Percentiles rank a stretch among this genome's conserved stretches.
Conservation (phyloP, 2,113 vertebrate species). For the Malaclemys terrapin region DNA sequence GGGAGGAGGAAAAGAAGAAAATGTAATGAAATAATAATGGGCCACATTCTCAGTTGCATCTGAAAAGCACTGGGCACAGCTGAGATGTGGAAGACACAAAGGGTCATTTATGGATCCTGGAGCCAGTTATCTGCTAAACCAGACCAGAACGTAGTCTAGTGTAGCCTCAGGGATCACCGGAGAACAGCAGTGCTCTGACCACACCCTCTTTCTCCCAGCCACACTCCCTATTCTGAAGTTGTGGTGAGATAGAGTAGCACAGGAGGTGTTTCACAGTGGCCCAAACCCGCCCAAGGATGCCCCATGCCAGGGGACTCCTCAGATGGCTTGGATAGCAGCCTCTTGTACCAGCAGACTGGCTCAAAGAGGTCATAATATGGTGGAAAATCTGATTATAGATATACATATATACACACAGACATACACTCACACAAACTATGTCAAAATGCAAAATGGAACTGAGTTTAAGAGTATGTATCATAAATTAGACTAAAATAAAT, state of each 20-base stretch:
- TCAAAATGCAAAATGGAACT: not conserved
- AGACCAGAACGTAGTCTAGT: not conserved
- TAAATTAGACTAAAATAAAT: rapidly evolving
- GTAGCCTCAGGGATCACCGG: not conserved
- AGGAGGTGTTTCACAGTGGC: rapidly evolving
- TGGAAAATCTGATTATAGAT: not conserved
- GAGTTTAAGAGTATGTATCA: not conserved
- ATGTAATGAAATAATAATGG: not conserved
- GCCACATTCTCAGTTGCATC: not conserved
- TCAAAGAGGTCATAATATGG: not conserved
- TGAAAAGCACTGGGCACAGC: not conserved
- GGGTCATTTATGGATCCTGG: not conserved
- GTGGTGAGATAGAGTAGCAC: rapidly evolving
- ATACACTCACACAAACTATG: not conserved
- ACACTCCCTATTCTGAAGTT: not conserved
- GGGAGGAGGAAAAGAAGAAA: not conserved
- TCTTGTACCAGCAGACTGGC: not conserved
- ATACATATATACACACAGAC: not conserved
- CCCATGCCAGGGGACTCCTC: not conserved
- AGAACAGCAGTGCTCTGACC: not conserved
- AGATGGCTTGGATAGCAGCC: not conserved
- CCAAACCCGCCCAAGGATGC: not conserved
- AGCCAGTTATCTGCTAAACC: not conserved
- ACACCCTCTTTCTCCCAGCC: not conserved
- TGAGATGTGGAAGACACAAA: not conserved